Conservation (phyloP, 2,113 vertebrate genomes). For the Thalassoma bifasciatum region DNA sequence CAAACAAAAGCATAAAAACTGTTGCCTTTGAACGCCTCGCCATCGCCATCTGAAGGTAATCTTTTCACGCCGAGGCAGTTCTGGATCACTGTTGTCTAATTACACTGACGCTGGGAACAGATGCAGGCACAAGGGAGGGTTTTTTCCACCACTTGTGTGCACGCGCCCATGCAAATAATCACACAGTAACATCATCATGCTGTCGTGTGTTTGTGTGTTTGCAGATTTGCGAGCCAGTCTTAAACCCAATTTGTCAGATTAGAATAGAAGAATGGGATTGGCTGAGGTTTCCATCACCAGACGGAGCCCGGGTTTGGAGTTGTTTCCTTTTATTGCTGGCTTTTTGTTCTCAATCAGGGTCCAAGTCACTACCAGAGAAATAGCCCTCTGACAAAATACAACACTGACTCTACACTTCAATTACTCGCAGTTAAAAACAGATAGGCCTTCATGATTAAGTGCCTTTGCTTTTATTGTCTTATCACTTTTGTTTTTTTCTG, state of each 20-base stretch:
- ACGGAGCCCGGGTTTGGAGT: constrained; percentile 23
- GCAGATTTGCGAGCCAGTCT: constrained; percentile 1
- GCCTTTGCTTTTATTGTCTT: too few relatives aligned
- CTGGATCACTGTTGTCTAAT: constrained; percentile 61
- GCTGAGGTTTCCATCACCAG: constrained; percentile 18
- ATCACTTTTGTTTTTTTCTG: too few relatives aligned
- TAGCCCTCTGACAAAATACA: not conserved
- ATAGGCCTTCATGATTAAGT: too few relatives aligned
- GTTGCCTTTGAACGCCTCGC: constrained; percentile 56
- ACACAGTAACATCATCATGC: not conserved
- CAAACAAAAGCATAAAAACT: constrained; percentile 57
- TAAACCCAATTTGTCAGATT: constrained; percentile 6
- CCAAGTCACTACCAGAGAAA: constrained; percentile 15
- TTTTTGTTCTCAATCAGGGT: constrained; percentile 6
- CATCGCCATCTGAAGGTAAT: constrained; percentile 43
- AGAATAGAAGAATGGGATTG: constrained; percentile 21
- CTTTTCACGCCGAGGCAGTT: constrained; percentile 38
- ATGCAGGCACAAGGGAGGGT: constrained; percentile 17
- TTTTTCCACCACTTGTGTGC: not conserved
- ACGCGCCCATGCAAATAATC: not conserved
- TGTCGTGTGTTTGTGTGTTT: not conserved
- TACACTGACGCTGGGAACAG: constrained; percentile 47
- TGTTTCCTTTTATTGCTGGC: not conserved
- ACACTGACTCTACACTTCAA: too few relatives aligned
- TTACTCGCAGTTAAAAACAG: too few relatives aligned